Conservation (phyloP, 2,113 vertebrate genomes). For the Notarius quadriscutis region DNA sequence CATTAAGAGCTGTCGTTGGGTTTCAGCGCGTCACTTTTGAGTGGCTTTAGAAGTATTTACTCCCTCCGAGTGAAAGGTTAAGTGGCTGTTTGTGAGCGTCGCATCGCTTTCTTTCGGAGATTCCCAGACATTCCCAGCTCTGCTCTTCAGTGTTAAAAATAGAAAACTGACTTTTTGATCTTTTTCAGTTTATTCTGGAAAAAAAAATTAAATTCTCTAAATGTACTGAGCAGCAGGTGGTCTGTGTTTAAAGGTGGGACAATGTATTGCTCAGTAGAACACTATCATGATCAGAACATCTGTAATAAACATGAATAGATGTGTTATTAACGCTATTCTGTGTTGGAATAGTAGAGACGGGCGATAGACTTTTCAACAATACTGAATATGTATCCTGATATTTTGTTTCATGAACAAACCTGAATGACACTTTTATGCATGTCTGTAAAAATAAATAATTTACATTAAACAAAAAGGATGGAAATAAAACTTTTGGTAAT, state of each 20-base stretch:
- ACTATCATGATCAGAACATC: not conserved
- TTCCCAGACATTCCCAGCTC: not conserved
- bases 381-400: too few species aligned
- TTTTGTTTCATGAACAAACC: not conserved
- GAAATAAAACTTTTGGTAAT: not conserved
- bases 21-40: not conserved
- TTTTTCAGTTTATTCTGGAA: not conserved
- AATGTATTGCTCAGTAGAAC: not conserved
- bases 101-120: not conserved
- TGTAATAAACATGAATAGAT: not conserved
- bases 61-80: not conserved
- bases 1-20: not conserved
- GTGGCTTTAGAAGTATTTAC: slow-evolving; percentile 1
- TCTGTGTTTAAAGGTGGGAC: not conserved
- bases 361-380: not conserved
- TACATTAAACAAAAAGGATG: not conserved
- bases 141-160: not conserved
- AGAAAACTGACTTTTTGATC: not conserved
- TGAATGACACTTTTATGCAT: not conserved
- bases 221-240: not conserved
- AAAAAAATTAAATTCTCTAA: too few species aligned
- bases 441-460: not conserved
- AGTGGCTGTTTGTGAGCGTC: not conserved
- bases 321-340: not conserved
- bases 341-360: not conserved